Percentiles rank a stretch among this genome's conserved stretches.
Conservation (phyloP, 1,140 invertebrate genomes). For the Caerostris darwini region DNA sequence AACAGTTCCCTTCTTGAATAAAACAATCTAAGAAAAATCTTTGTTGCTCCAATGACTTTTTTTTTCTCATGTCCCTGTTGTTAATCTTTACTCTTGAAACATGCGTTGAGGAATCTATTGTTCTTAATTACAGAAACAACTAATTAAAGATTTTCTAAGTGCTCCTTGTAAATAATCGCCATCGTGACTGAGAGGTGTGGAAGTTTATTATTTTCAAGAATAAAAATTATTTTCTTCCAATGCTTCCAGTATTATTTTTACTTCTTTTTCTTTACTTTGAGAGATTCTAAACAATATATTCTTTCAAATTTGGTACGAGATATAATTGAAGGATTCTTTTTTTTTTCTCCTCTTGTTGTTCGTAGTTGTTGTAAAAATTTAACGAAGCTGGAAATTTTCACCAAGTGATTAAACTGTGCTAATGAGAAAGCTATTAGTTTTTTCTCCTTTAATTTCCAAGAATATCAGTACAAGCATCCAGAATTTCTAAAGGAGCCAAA, state of each 20-base stretch:
- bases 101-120: constrained; percentile 3
- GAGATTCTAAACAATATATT: not conserved
- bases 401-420: not conserved
- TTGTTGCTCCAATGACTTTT: not conserved
- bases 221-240: not conserved
- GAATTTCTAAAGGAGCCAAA: not conserved
- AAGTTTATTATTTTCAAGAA: constrained; percentile 6
- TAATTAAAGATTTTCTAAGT: constrained; percentile 53
- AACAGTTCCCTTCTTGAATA: not conserved
- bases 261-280: no score
- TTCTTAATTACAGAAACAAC: constrained; percentile 48
- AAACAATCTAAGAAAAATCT: constrained; percentile 27
- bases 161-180: not conserved
- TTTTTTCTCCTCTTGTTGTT: no score
- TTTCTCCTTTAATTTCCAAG: not conserved
- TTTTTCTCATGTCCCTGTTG: not conserved
- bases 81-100: not conserved
- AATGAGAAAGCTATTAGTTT: not conserved
- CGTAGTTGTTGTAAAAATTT: not conserved
- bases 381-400: not conserved
- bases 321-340: not conserved
- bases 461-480: not conserved
- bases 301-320: not conserved
- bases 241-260: not conserved
- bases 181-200: constrained; percentile 4